A percentile compares a stretch with the other conserved stretches of the same genome.
phyloP scores from a whole-genome alignment of 2,797 vertebrate species.

The Betta splendens region DNA sequence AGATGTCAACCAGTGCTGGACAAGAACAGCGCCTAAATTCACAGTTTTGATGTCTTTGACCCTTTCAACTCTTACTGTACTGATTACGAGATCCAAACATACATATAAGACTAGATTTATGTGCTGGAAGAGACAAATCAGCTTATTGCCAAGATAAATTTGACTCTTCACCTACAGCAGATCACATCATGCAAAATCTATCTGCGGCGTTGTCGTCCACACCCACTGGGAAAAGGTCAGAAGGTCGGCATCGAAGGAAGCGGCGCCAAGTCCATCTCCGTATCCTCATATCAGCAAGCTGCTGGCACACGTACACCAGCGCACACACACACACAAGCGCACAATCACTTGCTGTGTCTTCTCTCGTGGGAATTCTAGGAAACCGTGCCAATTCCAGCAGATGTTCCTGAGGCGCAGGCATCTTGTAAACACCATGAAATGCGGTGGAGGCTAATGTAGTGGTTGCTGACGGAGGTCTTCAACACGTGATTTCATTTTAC shows the following conservation, averaged over 20 bases:
- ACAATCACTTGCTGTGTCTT: slow-evolving; percentile 66
- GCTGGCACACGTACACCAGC: slow-evolving; percentile 53
- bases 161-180: slow-evolving; percentile 22
- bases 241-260: slow-evolving; percentile 49
- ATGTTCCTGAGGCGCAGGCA: slow-evolving; percentile 77
- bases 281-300: slow-evolving; percentile 64
- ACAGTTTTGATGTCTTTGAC: slow-evolving; percentile 10
- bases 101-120: slow-evolving; percentile 11
- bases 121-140: neutral
- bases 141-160: slow-evolving; percentile 15
- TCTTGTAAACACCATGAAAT: slow-evolving; percentile 79
- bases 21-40: neutral
- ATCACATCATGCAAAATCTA: slow-evolving; percentile 35
- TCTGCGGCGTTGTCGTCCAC: slow-evolving; percentile 42
- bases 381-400: slow-evolving; percentile 74
- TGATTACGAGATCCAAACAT: slow-evolving; percentile 14
- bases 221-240: slow-evolving; percentile 51
- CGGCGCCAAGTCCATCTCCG: slow-evolving; percentile 64
- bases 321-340: slow-evolving; percentile 21
- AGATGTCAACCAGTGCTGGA: neutral
- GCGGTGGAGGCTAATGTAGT: slow-evolving; percentile 71
- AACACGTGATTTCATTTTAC: slow-evolving; percentile 60
- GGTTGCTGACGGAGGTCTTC: slow-evolving; percentile 65
- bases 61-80: neutral
- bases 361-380: slow-evolving; percentile 65